Base-by-base conservation (phyloP, 2,888 invertebrate genomes). In the Cephus rjabovi region DNA sequence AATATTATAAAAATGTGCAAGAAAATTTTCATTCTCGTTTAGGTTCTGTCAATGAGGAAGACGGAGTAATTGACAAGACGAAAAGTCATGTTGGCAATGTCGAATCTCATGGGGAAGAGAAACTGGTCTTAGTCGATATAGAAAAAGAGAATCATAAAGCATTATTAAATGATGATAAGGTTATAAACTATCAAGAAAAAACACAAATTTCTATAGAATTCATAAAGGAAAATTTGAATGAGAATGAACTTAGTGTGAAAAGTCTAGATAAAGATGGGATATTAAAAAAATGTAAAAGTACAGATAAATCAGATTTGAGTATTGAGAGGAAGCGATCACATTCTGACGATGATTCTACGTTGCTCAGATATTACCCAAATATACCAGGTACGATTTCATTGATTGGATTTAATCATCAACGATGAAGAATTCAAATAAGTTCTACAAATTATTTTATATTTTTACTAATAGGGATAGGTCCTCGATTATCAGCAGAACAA, bases 391-490 rank as follows among this genome's bases (percentile, higher is more conserved):
- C 68, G 30, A 30, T n/a, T 69, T 56, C 9, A 56, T 56, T 56
- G 23, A 56, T 56, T 56, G 56, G 1, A 56, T 23, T 23, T 23
- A 23, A 56, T 56, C 23, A 23, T 56, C 9, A 56, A 23, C 9
- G 9, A 23, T 23, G 9, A 56, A 56, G 56, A 56, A 56, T 56
- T 23, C 23, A 56, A 23, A 23, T 56, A 9, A 23, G 9, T 56
- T 56, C 2, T 56, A 56, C 2, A 56, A 23, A 56, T 9, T 23
- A 23, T 56, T 23, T 23, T 56, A 9, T 23, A 23, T 56, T 56
- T 31, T 75, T 77, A 69, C 23, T 70, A 77, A 9, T 34, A 91
- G 91, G 91, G 37, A 91, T 91, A 37, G 91, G 91, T 23, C 86
- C 88, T 56, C 86, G 87, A 69, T 83, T 91, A 34, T 77, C 86